Conservation (phyloP, 2,113 vertebrate genomes). For the Pandion haliaetus region DNA sequence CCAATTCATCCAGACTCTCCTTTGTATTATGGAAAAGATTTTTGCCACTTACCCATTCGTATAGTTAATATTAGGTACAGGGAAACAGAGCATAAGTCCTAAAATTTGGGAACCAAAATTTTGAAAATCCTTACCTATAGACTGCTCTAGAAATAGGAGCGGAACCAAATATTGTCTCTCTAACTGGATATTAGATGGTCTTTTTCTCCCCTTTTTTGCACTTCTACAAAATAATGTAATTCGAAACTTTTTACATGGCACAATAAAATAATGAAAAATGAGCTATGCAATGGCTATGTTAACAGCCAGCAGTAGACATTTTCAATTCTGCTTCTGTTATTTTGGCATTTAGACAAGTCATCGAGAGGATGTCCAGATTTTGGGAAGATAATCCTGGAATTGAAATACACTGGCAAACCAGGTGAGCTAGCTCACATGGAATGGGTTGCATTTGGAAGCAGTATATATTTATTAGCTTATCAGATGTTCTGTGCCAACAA, state of each 20-base stretch:
- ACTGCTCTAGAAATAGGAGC: neutral
- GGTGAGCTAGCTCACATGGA: neutral
- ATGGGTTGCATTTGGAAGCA: neutral
- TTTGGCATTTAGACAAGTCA: neutral
- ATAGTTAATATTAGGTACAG: neutral
- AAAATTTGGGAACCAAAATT: neutral
- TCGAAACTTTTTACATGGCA: neutral
- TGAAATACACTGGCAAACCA: neutral
- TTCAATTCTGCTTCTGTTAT: neutral
- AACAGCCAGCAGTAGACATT: neutral
- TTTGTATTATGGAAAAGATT: neutral
- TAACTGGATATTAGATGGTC: neutral
- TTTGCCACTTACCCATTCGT: neutral
- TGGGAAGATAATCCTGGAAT: neutral
- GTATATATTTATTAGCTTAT: neutral
- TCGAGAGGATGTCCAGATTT: neutral
- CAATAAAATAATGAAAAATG: neutral
- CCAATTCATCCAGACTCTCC: neutral
- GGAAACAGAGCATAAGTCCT: neutral
- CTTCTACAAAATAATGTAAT: neutral
- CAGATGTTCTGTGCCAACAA: neutral
- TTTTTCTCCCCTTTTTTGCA: neutral
- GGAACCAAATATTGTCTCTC: neutral
- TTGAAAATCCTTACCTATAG: neutral
- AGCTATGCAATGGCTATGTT: neutral